Percentiles rank a stretch among this genome's conserved stretches.
Conservation (phyloP, 53 echinoderm and acorn worm species). For the Paracentrotus lividus region DNA sequence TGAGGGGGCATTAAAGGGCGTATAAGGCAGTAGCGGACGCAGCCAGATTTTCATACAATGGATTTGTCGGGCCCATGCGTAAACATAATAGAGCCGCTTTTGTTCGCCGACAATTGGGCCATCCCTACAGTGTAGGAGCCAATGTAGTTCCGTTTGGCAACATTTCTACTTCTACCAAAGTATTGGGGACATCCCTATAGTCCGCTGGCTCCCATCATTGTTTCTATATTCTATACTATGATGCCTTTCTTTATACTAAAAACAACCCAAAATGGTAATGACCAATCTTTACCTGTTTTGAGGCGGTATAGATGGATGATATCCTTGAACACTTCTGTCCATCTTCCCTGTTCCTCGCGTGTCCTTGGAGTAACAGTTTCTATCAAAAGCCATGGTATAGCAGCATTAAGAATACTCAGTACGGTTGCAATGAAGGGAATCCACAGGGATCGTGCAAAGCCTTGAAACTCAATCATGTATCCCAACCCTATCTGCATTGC, state of each 20-base stretch:
- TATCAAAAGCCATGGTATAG: constrained; percentile 62
- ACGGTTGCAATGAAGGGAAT: constrained; percentile 46
- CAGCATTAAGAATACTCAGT: constrained; percentile 60
- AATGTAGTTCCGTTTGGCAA: too few species aligned
- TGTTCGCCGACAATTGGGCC: too few species aligned
- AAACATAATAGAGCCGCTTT: too few species aligned
- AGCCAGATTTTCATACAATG: too few species aligned
- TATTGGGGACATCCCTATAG: too few species aligned
- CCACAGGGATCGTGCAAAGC: constrained; percentile 46
- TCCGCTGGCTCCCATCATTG: too few species aligned
- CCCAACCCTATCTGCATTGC: constrained; percentile 70
- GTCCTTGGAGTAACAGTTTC: constrained; percentile 71
- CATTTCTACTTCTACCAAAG: too few species aligned
- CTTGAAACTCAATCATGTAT: constrained; percentile 45
- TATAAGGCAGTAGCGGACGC: too few species aligned
- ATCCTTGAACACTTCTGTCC: constrained; percentile 24
- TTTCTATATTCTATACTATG: too few species aligned
- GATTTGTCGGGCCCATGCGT: too few species aligned
- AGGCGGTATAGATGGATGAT: constrained; percentile 63
- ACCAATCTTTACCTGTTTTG: constrained; percentile 49
- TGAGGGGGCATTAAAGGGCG: too few species aligned
- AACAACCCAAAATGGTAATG: neutral
- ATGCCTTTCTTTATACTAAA: neutral
- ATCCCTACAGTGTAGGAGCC: too few species aligned
- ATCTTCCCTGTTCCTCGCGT: neutral